Conservation (phyloP, 2,797 vertebrate genomes). For the Tadarida brasiliensis region DNA sequence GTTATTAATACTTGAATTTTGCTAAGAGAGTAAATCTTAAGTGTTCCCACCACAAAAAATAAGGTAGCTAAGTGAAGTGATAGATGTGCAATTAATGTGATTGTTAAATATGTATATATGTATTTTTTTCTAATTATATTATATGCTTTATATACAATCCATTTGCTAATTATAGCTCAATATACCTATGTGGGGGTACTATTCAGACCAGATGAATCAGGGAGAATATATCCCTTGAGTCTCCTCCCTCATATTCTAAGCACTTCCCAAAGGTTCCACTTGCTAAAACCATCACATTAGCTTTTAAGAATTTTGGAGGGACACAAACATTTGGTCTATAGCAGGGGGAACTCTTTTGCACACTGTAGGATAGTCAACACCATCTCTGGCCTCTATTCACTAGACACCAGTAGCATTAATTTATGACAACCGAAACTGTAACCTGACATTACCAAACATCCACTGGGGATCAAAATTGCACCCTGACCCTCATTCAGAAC, state of each 20-base stretch:
- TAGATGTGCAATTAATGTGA: neutral
- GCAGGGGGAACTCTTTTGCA: neutral
- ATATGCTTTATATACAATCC: neutral
- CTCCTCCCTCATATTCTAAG: neutral
- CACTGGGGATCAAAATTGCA: neutral
- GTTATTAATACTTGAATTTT: neutral
- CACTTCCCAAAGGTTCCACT: neutral
- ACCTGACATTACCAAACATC: neutral
- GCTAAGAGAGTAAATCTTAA: neutral
- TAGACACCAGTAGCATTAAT: neutral
- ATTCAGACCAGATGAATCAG: slow-evolving; percentile 55
- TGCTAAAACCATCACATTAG: neutral
- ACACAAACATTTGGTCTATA: neutral
- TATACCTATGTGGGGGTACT: neutral
- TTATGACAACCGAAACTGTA: neutral
- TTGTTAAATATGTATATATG: neutral
- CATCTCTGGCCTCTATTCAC: neutral
- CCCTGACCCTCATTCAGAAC: neutral
- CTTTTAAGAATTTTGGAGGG: neutral
- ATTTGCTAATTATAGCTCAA: neutral
- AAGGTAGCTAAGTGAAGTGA: neutral
- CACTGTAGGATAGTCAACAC: neutral
- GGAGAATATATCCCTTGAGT: neutral
- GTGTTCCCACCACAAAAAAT: neutral
- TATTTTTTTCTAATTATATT: neutral